phyloP scores from a whole-genome alignment of 2,797 vertebrate species.

The Carduelis carduelis region DNA sequence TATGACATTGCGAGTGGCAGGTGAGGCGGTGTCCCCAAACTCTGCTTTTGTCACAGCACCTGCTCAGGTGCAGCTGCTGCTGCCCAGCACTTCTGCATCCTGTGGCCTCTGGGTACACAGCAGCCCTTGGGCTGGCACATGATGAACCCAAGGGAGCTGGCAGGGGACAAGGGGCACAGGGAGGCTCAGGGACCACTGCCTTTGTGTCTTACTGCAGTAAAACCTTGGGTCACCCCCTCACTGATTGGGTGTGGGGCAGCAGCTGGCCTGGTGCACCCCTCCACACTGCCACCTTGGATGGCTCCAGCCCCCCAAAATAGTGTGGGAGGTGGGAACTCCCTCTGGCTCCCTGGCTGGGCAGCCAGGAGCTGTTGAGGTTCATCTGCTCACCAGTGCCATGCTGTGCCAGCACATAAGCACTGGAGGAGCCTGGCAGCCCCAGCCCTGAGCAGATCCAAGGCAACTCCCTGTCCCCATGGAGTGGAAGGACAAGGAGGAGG shows the following conservation, averaged over 20 bases:
- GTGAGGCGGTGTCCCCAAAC: accelerated
- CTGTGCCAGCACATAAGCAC: not conserved
- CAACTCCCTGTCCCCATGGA: accelerated
- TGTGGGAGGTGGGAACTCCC: not conserved
- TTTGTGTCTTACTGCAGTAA: not conserved
- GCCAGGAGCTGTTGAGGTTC: not conserved
- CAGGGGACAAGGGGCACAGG: accelerated
- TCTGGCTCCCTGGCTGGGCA: accelerated
- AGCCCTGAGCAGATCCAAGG: not conserved
- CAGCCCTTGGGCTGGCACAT: not conserved
- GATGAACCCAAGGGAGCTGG: not conserved
- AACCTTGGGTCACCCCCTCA: not conserved
- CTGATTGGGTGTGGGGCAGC: not conserved
- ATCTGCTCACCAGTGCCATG: not conserved
- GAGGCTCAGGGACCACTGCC: not conserved
- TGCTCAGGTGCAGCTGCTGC: not conserved
- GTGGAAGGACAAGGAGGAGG: not conserved
- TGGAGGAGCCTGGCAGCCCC: not conserved
- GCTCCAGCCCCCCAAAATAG: accelerated
- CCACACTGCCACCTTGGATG: accelerated
- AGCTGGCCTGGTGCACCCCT: not conserved
- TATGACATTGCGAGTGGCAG: accelerated
- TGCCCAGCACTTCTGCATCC: not conserved
- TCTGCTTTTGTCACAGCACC: not conserved
- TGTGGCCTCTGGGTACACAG: accelerated